Evolutionary conservation across 1,140 invertebrate genomes (phyloP), one percentile per base, ranked within the genome.

Genomic region (Drepana arcuata): DNA sequence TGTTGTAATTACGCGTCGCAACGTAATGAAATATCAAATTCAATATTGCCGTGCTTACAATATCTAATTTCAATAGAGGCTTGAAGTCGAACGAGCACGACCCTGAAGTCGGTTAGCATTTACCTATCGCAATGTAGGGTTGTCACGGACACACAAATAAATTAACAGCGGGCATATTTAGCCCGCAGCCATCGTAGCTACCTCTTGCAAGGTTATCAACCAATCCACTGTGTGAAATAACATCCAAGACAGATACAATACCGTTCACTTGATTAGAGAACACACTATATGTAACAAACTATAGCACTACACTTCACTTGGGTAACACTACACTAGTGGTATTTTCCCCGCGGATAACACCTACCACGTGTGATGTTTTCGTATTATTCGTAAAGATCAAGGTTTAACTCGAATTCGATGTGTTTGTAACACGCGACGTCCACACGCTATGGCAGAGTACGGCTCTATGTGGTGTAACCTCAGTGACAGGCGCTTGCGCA

Each of bases 141-240:
- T 54, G 53, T 66, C 48, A 49, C 50, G 41, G 53, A 56, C 55
- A 55, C 48, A 72, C 71, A 53, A 69, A 74, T 68, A 61, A 50
- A 62, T 58, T 63, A 60, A 47, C 37, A 46, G 40, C 53, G 54
- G 49, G 50, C n/a, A 62, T 58, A 65, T 68, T 70, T 41, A 51
- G 50, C 42, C 40, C 41, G 51, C 47, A 41, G 34, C 34, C 45
- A 35, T 39, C 48, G 21, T 36, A 48, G 38, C 44, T 50, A 54
- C 51, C 54, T 30, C 27, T 31, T 36, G 56, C 71, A 77, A 77
- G 72, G 67, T 62, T 59, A 73, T 64, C 70, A 49, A 57, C 39
- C 48, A 70, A 60, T 53, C 61, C 62, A 62, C 56, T 54, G 41
- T 53, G 59, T 43, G 46, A 61, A 54, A 56, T 50, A 61, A 67